Evolutionary conservation across 2,113 vertebrate genomes (phyloP).

Genomic region (Bubo blakistoni): DNA sequence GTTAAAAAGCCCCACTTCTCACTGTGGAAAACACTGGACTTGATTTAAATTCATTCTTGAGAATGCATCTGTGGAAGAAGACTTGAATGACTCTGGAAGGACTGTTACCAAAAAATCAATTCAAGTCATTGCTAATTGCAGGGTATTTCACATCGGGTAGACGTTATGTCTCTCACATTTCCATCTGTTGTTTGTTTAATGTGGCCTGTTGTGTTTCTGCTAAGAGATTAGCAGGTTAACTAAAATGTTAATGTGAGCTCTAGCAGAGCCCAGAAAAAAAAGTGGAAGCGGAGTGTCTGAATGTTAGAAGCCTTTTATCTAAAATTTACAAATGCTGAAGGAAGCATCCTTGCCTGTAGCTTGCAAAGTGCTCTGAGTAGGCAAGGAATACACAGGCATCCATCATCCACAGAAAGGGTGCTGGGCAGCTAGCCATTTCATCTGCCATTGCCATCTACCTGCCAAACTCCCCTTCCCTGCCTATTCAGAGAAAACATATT

Average conservation of each 20-base stretch:
- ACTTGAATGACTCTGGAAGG: not conserved
- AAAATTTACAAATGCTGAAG: not conserved
- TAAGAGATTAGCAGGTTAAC: not conserved
- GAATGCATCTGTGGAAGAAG: not conserved
- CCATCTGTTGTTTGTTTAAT: slow-evolving; percentile 27
- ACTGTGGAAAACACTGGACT: not conserved
- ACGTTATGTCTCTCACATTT: not conserved
- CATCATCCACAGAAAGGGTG: not conserved
- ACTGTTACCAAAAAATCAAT: not conserved
- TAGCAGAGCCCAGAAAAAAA: not conserved
- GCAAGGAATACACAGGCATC: not conserved
- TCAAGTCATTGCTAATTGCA: not conserved
- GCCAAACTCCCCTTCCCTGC: not conserved
- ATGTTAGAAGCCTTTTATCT: not conserved
- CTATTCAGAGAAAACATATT: not conserved
- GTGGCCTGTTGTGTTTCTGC: not conserved
- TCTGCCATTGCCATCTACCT: not conserved
- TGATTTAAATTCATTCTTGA: not conserved
- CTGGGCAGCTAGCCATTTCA: not conserved
- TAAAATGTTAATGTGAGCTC: not conserved
- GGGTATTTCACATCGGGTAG: not conserved
- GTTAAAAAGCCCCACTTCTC: not conserved
- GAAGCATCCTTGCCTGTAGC: not conserved
- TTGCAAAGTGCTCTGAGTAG: not conserved
- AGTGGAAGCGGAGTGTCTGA: not conserved